Percentiles rank a stretch among this genome's conserved stretches.
Conservation (phyloP, 2,113 vertebrate species). For the Candoia aspera region DNA sequence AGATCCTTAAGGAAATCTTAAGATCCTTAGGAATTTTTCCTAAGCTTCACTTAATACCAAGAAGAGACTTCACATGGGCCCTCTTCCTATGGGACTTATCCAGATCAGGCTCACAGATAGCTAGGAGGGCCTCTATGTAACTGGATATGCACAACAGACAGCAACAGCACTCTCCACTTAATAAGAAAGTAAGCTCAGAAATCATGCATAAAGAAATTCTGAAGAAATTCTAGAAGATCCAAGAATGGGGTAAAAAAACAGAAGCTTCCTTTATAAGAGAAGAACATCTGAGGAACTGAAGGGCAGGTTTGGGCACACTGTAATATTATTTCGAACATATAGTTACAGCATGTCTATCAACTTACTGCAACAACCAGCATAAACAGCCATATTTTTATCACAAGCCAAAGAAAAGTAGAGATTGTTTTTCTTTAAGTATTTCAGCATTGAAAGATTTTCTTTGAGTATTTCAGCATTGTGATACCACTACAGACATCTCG, state of each 20-base stretch:
- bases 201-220: background rate
- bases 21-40: too few species aligned
- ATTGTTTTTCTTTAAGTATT: background rate
- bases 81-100: background rate
- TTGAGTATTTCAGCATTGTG: background rate
- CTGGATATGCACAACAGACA: background rate
- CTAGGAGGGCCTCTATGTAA: background rate
- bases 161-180: background rate
- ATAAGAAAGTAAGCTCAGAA: background rate
- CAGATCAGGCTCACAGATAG: background rate
- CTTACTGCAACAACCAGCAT: background rate
- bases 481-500: background rate
- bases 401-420: background rate
- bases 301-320: background rate
- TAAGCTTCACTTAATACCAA: background rate
- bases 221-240: background rate
- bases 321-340: background rate
- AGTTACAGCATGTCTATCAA: background rate
- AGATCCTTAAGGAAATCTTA: too few species aligned
- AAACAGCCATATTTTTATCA: background rate
- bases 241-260: background rate
- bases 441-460: background rate
- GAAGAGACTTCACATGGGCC: background rate
- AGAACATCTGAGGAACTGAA: background rate
- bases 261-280: background rate